These are phyloP conservation scores for Coendou prehensilis DNA, from an alignment of 2,797 vertebrate species.

Conservation along the genomic window DNA sequence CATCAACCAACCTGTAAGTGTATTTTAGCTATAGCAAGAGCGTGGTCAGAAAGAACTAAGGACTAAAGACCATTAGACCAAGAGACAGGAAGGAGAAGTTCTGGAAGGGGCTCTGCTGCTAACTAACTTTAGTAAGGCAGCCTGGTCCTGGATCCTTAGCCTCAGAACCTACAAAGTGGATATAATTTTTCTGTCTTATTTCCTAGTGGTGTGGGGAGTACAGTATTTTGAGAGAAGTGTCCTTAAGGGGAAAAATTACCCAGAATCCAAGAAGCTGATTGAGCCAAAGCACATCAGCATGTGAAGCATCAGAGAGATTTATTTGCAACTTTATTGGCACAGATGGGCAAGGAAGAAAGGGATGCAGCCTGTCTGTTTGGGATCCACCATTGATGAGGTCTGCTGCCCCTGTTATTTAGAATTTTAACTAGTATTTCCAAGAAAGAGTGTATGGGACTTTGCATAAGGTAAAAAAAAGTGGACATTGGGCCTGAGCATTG, in stretches of 20 bases:
- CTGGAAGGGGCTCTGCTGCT: neutral
- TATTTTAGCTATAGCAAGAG: neutral
- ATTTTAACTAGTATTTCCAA: constrained; percentile 27
- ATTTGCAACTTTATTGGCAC: constrained; percentile 5
- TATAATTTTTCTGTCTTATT: neutral
- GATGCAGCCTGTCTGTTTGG: neutral
- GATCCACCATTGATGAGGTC: neutral
- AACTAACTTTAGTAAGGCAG: neutral
- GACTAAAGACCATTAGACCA: neutral
- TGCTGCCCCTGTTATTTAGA: neutral
- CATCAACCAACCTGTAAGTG: neutral
- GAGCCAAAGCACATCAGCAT: neutral
- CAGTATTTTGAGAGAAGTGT: neutral
- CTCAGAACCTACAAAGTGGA: neutral
- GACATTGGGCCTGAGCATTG: neutral
- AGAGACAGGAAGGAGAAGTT: neutral
- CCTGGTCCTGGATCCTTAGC: neutral
- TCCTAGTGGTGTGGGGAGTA: neutral
- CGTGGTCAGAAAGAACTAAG: neutral
- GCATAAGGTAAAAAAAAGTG: neutral
- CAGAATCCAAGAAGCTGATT: neutral
- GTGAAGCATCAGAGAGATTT: neutral
- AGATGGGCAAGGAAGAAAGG: neutral
- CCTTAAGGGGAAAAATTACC: neutral
- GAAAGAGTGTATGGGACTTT: neutral